Evolutionary conservation across 2,113 vertebrate genomes (phyloP), one percentile per base, ranked within the genome.

Genomic region (Nanger granti): DNA sequence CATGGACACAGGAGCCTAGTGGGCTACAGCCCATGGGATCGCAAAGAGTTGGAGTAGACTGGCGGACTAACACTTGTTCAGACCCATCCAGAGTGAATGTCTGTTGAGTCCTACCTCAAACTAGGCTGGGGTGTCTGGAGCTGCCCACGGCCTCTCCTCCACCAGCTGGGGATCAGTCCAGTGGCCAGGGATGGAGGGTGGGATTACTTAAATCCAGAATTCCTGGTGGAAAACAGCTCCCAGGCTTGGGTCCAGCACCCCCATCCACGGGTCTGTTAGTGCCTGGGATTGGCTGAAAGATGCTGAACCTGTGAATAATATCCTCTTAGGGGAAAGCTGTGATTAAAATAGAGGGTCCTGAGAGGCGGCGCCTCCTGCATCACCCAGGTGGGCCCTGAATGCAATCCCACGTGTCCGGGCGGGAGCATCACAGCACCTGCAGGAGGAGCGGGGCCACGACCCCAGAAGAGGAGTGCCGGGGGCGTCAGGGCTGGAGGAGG

Each of bases 351-450:
- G 57, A 64, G 85, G 47, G 5, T 52, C 37, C 29, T 26, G 24
- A 41, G 37, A 49, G 91, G 66, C 76, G 60, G 57, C 3, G 6
- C 49, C 47, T 2, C 52, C 76, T 28, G 54, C 9, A 9, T 15
- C 9, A 12, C 17, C 26, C 6, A 41, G n/a, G 44, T 11, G 26
- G 69, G 14, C 20, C 34, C 47, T 8, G 29, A 7, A 15, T 5
- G 4, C 60, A 13, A 0, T 10, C 57, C 11, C 54, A 1, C 0
- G 13, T 2, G 2, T 62, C 62, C 9, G 37, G 4, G 69, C 11
- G 8, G 13, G 31, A 17, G 20, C 7, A 4, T 44, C 5, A 8
- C 41, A 31, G 26, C 80, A 10, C 13, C n/a, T 4, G 5, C 34
- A 17, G 37, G 37, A 54, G 55, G 49, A 3, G 4, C 9, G 0